Evolutionary conservation across 2,888 invertebrate genomes (phyloP).

Genomic region (Octodonta nipae): DNA sequence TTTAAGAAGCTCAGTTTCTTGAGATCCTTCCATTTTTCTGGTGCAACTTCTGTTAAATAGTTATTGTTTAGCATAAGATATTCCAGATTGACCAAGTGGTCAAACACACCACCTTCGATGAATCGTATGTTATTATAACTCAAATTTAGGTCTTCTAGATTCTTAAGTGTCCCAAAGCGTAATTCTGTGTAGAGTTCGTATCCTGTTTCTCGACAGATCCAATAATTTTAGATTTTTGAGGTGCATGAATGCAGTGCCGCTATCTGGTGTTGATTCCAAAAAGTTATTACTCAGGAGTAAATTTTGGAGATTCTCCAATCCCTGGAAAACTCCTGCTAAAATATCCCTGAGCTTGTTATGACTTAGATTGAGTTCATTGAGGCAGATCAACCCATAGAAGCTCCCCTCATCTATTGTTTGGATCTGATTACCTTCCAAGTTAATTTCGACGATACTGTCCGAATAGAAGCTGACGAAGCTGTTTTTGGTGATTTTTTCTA

Average conservation of each 20-base stretch:
- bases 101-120: conserved; percentile 20
- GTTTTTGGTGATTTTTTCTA: conserved; percentile 18
- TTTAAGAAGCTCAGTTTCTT: conserved; percentile 21
- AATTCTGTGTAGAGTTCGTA: conserved; percentile 12
- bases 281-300: conserved; percentile 20
- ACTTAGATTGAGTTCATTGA: conserved; percentile 20
- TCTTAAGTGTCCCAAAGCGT: conserved; percentile 17
- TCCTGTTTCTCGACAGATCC: conserved; percentile 24
- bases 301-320: conserved; percentile 15
- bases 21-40: conserved; percentile 18
- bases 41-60: conserved; percentile 12
- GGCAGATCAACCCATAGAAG: conserved; percentile 22
- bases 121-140: conserved; percentile 21
- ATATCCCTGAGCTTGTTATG: conserved; percentile 20
- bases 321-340: conserved; percentile 13
- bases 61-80: conserved; percentile 19
- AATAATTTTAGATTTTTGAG: conserved; percentile 14
- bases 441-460: conserved; percentile 19
- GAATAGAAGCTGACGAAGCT: conserved; percentile 22
- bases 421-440: conserved; percentile 20
- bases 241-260: conserved; percentile 11
- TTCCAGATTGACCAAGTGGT: conserved; percentile 15
- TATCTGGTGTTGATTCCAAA: conserved; percentile 13
- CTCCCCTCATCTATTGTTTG: conserved; percentile 19
- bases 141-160: conserved; percentile 21